Conservation (phyloP, 1,140 invertebrate species). For the Notospermus geniculatus region DNA sequence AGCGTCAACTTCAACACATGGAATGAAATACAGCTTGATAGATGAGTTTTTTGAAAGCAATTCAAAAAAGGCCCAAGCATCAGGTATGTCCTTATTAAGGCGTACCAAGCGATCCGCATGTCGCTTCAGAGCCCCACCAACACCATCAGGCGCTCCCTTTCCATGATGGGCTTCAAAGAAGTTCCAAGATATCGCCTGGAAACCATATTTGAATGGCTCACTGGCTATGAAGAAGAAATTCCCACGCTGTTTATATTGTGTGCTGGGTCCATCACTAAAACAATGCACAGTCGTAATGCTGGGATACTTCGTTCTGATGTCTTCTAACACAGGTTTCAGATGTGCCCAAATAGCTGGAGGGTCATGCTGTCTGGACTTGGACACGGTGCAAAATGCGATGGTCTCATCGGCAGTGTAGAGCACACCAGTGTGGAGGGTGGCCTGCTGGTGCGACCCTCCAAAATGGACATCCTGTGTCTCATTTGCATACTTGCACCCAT, state of each 20-base stretch:
- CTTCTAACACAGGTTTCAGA: conserved; percentile 3
- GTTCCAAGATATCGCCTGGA: conserved; percentile 44
- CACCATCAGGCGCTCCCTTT: conserved; percentile 55
- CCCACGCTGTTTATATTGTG: conserved; percentile 10
- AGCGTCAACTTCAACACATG: too few species aligned
- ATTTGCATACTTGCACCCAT: conserved; percentile 22
- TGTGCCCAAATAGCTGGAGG: conserved; percentile 17
- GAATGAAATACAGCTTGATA: not conserved
- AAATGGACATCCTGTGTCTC: conserved; percentile 27
- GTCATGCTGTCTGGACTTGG: conserved; percentile 10
- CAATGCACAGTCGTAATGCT: conserved; percentile 8
- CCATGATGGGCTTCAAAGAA: conserved; percentile 56
- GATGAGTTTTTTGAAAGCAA: not conserved
- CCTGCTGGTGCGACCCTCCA: conserved; percentile 20
- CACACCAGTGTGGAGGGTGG: conserved; percentile 23
- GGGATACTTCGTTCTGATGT: not conserved
- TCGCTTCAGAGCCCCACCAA: conserved; percentile 55
- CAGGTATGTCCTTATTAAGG: conserved; percentile 15
- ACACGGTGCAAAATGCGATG: conserved; percentile 15
- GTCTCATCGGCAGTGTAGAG: not conserved
- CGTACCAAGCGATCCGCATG: conserved; percentile 14
- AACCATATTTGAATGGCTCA: conserved; percentile 8
- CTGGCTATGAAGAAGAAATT: conserved; percentile 27
- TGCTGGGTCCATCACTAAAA: conserved; percentile 14
- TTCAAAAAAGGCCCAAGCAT: conserved; percentile 7